Percentiles rank a stretch among this genome's conserved stretches.
These are phyloP conservation scores for Pachyseris speciosa DNA, from an alignment of 64 coral and sea anemone genomes.

Conservation along the genomic window DNA sequence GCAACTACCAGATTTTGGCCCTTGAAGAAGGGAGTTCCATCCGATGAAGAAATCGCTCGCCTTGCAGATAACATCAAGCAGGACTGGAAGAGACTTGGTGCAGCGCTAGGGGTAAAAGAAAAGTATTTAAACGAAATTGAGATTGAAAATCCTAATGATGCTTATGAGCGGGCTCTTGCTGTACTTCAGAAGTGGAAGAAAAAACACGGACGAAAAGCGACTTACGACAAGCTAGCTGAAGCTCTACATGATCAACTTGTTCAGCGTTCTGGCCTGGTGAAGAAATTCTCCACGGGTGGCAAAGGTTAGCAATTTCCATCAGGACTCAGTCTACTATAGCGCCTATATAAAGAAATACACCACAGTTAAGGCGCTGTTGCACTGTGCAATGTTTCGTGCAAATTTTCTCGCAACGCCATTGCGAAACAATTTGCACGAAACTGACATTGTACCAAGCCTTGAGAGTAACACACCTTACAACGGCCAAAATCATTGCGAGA, in stretches of 20 bases:
- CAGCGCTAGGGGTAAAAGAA: not conserved
- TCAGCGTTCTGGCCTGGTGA: not conserved
- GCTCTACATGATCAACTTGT: not conserved
- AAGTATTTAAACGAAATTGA: conserved; percentile 1
- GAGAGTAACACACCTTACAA: no score
- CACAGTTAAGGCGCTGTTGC: no score
- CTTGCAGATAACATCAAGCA: not conserved
- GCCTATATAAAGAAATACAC: no score
- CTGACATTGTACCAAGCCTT: no score
- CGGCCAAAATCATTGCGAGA: no score
- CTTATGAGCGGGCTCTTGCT: not conserved
- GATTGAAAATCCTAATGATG: not conserved
- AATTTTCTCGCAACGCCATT: no score
- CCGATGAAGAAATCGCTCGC: not conserved
- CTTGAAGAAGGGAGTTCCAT: conserved; percentile 1
- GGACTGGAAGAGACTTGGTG: not conserved
- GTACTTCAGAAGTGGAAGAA: not conserved
- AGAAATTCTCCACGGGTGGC: not conserved
- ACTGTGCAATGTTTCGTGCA: no score
- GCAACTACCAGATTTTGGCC: not conserved
- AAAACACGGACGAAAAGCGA: not conserved
- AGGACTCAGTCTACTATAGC: no score
- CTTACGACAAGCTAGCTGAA: not conserved
- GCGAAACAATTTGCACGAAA: no score
- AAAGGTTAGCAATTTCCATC: no score